Conservation (phyloP, 2,113 vertebrate species). For the Pedionomus torquatus region DNA sequence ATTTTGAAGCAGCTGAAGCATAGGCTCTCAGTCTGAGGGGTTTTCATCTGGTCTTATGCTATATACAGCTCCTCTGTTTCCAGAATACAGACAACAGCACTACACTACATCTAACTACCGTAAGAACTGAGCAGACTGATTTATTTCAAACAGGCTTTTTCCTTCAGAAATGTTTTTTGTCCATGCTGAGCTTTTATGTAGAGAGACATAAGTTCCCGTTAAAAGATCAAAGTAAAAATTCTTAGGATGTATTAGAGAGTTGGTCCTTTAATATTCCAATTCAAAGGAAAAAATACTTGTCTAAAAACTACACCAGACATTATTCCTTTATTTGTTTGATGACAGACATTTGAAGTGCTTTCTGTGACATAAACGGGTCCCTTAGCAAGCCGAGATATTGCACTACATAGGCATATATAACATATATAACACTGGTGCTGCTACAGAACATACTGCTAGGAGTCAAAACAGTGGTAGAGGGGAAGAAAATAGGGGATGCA, state of each 20-base stretch:
- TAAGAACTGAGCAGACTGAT: not conserved
- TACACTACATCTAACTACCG: not conserved
- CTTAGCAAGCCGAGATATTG: not conserved
- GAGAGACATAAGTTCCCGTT: not conserved
- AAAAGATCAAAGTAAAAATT: not conserved
- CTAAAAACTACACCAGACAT: not conserved
- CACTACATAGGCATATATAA: not conserved
- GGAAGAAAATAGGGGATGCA: not conserved
- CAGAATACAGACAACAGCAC: not conserved
- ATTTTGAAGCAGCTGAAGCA: not conserved
- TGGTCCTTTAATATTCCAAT: not conserved
- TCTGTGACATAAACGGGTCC: not conserved
- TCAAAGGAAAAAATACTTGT: not conserved
- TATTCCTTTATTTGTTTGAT: not conserved
- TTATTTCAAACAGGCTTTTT: not conserved
- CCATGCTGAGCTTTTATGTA: not conserved
- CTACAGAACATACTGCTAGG: not conserved
- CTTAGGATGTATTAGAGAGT: not conserved
- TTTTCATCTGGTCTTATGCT: not conserved
- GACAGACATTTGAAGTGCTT: not conserved
- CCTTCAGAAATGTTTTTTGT: not conserved
- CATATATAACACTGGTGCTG: not conserved
- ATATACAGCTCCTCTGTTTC: not conserved
- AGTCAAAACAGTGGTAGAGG: not conserved
- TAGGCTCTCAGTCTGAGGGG: not conserved